Conservation (phyloP, 2,888 invertebrate genomes). For the Drosophila mulleri region DNA sequence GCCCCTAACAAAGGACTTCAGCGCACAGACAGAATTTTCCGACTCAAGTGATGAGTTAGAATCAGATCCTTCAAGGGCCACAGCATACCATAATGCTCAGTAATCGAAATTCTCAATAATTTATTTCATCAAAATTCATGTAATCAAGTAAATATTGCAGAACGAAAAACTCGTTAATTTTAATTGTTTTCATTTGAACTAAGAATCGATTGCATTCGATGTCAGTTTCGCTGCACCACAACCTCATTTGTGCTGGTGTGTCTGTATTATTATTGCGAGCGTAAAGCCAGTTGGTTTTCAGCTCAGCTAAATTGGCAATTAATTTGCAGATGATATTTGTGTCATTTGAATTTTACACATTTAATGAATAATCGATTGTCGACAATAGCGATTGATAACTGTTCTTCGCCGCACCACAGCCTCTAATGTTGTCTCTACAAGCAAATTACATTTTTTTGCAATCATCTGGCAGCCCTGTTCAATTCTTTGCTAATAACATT, state of each 20-base stretch:
- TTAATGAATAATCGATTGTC: background rate
- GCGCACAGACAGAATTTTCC: slow-evolving; percentile 55
- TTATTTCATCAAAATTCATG: slow-evolving; percentile 14
- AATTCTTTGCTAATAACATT: background rate
- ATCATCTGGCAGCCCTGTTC: slow-evolving; percentile 22
- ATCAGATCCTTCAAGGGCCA: slow-evolving; percentile 5
- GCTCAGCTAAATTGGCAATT: background rate
- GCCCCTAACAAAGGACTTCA: slow-evolving; percentile 35
- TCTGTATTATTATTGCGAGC: background rate
- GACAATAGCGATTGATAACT: background rate
- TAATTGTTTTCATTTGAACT: background rate
- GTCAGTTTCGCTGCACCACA: slow-evolving; percentile 9
- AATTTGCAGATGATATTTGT: background rate
- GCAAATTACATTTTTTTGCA: background rate
- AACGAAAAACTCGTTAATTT: background rate
- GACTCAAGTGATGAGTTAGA: slow-evolving; percentile 43
- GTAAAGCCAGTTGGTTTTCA: background rate
- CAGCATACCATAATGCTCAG: background rate
- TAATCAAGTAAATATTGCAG: slow-evolving; percentile 19
- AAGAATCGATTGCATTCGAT: background rate
- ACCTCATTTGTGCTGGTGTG: background rate
- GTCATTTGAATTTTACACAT: background rate
- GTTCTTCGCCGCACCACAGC: slow-evolving; percentile 1
- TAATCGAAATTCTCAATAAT: slow-evolving; percentile 25
- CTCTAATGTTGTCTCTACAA: background rate